Evolutionary conservation across 1,140 invertebrate genomes (phyloP).

Genomic region (Atta cephalotes): DNA sequence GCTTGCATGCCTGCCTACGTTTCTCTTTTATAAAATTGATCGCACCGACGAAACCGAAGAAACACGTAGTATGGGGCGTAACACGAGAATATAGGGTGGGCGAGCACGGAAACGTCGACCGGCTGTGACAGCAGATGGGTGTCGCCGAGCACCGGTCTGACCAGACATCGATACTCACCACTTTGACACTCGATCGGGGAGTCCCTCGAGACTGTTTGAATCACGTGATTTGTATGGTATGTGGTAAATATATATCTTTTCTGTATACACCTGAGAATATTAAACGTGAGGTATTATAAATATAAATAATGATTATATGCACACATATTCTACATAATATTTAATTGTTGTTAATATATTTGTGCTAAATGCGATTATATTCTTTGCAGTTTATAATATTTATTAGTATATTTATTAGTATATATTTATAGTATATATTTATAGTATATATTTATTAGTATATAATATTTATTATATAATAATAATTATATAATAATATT

Average conservation of each 20-base stretch:
- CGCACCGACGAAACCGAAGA: constrained; percentile 71
- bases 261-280: neutral
- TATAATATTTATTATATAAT: constrained; percentile 7
- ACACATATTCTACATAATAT: neutral
- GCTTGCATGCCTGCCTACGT: constrained; percentile 20
- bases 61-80: constrained; percentile 45
- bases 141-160: constrained; percentile 47
- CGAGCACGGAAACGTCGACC: constrained; percentile 55
- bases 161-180: constrained; percentile 55
- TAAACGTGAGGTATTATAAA: neutral
- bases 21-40: constrained; percentile 82
- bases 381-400: neutral
- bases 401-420: too few relatives aligned
- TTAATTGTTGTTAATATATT: neutral
- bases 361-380: neutral
- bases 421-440: too few relatives aligned
- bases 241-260: constrained; percentile 29
- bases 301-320: neutral
- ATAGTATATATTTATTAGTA: too few relatives aligned
- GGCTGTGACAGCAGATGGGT: constrained; percentile 40
- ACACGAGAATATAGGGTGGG: constrained; percentile 63
- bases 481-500: too few relatives aligned
- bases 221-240: constrained; percentile 56
- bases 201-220: constrained; percentile 42
- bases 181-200: constrained; percentile 67